phyloP scores from a whole-genome alignment of 2,888 invertebrate genomes.

The Mayetiola destructor region DNA sequence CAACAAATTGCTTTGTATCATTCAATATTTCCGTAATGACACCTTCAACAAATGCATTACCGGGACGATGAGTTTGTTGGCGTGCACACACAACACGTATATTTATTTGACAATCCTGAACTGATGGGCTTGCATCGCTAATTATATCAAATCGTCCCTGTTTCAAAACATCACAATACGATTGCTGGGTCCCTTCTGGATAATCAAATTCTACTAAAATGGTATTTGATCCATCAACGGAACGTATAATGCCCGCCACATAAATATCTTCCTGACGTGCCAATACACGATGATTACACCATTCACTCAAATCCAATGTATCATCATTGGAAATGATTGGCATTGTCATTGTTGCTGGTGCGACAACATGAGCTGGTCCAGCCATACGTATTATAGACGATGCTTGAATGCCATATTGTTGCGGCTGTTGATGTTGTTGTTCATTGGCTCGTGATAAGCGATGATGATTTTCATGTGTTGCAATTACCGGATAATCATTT shows the following conservation, averaged over 20 bases:
- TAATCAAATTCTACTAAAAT: constrained; percentile 73
- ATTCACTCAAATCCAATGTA: constrained; percentile 75
- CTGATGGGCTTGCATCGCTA: constrained; percentile 81
- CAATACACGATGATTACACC: constrained; percentile 83
- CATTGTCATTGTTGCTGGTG: constrained; percentile 22
- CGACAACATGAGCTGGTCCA: neutral
- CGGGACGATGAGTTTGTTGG: neutral
- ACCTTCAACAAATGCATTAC: constrained; percentile 63
- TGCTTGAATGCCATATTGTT: neutral
- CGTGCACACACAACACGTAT: constrained; percentile 44
- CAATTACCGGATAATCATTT: constrained; percentile 3
- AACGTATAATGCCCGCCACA: constrained; percentile 77
- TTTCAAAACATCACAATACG: constrained; percentile 65
- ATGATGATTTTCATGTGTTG: constrained; percentile 5
- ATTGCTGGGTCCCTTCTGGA: constrained; percentile 50
- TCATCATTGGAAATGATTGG: constrained; percentile 18
- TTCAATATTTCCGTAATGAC: constrained; percentile 54
- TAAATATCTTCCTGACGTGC: constrained; percentile 72
- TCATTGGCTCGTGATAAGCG: neutral
- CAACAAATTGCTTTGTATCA: constrained; percentile 53
- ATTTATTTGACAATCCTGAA: constrained; percentile 63
- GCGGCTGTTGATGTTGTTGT: neutral
- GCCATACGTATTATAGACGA: neutral
- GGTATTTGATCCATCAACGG: constrained; percentile 48
- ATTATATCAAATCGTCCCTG: constrained; percentile 74